These are phyloP conservation scores for Carassius auratus DNA, from an alignment of 2,113 vertebrate genomes.

Conservation along the genomic window DNA sequence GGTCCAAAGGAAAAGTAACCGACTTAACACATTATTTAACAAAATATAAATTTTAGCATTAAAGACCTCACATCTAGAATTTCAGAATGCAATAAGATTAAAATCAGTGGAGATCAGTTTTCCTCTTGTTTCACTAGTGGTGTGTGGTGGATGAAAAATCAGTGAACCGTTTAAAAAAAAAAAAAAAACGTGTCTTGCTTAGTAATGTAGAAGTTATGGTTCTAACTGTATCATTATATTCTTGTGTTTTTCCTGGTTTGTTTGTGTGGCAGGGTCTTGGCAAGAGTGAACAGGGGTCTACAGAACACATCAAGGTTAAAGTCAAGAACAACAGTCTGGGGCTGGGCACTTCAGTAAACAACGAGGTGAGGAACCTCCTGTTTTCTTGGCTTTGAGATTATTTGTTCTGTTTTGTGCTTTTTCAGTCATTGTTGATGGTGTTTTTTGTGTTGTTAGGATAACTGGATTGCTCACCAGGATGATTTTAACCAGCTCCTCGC, in stretches of 20 bases:
- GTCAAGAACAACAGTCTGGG: conserved; percentile 90
- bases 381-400: neutral
- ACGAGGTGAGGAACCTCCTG: conserved; percentile 79
- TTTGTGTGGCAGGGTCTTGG: conserved; percentile 86
- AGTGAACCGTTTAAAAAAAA: too few species aligned
- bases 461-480: conserved; percentile 97
- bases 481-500: conserved; percentile 96
- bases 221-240: neutral
- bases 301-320: conserved; percentile 90
- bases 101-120: too few species aligned
- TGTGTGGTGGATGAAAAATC: too few species aligned
- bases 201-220: neutral
- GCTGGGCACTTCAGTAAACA: conserved; percentile 78
- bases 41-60: neutral
- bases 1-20: conserved; percentile 97
- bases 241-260: neutral
- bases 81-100: too few species aligned
- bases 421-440: neutral
- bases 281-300: conserved; percentile 88
- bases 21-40: neutral
- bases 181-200: too few species aligned
- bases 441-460: conserved; percentile 81
- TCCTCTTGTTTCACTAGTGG: too few species aligned
- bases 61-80: too few species aligned
- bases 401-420: neutral